These are phyloP conservation scores for Hypsibius dujardini DNA, from an alignment of 1,140 invertebrate genomes.

Conservation along the genomic window DNA sequence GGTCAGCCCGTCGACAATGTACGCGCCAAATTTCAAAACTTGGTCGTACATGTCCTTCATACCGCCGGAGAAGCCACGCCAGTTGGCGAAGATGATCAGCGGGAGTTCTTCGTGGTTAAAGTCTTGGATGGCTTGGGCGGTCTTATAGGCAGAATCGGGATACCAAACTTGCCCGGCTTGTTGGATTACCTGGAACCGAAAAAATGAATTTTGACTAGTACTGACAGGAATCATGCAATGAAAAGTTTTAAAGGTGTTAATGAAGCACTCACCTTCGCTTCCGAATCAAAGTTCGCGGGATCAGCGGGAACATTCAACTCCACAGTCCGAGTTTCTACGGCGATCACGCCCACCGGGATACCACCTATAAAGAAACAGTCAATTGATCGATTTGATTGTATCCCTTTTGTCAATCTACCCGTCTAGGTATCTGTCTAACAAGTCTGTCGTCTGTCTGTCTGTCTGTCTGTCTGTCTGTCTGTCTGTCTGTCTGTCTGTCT, in stretches of 20 bases:
- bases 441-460: too few species aligned
- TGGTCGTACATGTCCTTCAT: conserved; percentile 99
- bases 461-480: too few species aligned
- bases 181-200: too few species aligned
- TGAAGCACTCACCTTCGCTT: conserved; percentile 53
- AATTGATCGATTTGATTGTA: too few species aligned
- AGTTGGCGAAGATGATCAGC: conserved; percentile 96
- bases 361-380: too few species aligned
- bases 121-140: conserved; percentile 86
- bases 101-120: conserved; percentile 84
- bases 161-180: conserved; percentile 96
- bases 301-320: conserved; percentile 88
- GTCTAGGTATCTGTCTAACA: too few species aligned
- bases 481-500: too few species aligned
- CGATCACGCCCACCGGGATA: conserved; percentile 87
- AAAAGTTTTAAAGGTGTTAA: not conserved
- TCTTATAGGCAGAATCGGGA: conserved; percentile 94
- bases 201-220: too few species aligned
- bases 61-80: conserved; percentile 96
- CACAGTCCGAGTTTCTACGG: conserved; percentile 87
- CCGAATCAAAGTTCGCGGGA: conserved; percentile 92
- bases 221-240: conserved; percentile 11
- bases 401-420: too few species aligned
- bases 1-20: conserved; percentile 82
- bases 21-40: conserved; percentile 93